A percentile compares a stretch with the other conserved stretches of the same genome.
These are phyloP conservation scores for Microcebus ravelobensis DNA, from an alignment of 2,113 vertebrate species.

Conservation along the genomic window DNA sequence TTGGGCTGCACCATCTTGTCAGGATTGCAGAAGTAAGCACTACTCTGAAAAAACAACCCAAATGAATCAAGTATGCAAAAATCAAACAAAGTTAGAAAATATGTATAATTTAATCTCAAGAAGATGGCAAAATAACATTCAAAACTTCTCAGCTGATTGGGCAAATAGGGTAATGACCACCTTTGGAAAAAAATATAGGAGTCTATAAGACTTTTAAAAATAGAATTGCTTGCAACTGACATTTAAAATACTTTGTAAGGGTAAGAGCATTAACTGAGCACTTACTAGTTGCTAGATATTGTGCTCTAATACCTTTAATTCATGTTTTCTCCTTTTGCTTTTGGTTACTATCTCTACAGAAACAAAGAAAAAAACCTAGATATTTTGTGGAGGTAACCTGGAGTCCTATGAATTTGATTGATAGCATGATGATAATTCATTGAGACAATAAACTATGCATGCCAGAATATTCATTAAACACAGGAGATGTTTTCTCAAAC, in stretches of 20 bases:
- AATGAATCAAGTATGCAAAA: not conserved
- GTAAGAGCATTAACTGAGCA: not conserved
- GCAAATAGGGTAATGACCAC: not conserved
- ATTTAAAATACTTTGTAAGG: not conserved
- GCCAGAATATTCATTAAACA: slow-evolving; percentile 1
- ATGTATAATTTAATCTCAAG: not conserved
- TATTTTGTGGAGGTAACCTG: not conserved
- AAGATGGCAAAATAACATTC: not conserved
- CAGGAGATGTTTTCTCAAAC: slow-evolving; percentile 31
- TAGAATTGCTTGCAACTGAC: not conserved
- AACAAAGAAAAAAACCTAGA: not conserved
- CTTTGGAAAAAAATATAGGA: not conserved
- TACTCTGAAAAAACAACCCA: not conserved
- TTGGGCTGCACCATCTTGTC: not conserved
- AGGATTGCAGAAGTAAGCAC: not conserved
- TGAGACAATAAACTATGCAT: not conserved
- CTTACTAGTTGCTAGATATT: too few relatives aligned
- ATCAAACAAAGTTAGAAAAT: not conserved
- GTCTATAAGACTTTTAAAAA: not conserved
- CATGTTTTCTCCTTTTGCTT: not conserved
- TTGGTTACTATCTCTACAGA: not conserved
- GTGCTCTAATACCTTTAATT: not conserved
- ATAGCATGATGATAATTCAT: not conserved
- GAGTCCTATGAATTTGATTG: not conserved
- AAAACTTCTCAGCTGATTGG: not conserved